Percentiles rank a stretch among this genome's conserved stretches.
Evolutionary conservation across 1,140 invertebrate species (phyloP).

Genomic region (Bombus confusus): DNA sequence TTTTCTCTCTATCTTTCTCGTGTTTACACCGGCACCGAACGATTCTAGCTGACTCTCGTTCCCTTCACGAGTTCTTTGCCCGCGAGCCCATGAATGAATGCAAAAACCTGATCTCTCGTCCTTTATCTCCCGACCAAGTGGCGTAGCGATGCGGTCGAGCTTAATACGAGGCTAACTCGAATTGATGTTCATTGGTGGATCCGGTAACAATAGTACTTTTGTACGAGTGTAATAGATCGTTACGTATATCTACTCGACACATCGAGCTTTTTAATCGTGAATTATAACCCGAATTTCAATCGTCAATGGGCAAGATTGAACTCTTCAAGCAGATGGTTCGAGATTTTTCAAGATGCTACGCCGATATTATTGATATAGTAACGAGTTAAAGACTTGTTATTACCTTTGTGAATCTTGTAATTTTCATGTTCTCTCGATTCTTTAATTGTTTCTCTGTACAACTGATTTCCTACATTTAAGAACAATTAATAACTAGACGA

Average conservation of each 20-base stretch:
- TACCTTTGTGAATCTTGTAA: too few relatives aligned
- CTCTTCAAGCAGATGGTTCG: neutral
- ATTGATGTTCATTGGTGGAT: slow-evolving; percentile 9
- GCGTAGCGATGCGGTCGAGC: slow-evolving; percentile 18
- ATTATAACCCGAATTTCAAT: neutral
- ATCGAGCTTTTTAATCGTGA: neutral
- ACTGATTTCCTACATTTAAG: too few relatives aligned
- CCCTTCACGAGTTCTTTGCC: neutral
- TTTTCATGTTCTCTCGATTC: too few relatives aligned
- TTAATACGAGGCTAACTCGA: slow-evolving; percentile 61
- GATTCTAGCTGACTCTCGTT: slow-evolving; percentile 34
- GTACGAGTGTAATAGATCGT: neutral
- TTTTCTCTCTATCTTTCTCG: slow-evolving; percentile 26
- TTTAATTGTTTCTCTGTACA: too few relatives aligned
- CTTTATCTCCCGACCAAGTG: slow-evolving; percentile 57
- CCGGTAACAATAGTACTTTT: neutral
- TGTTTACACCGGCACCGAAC: slow-evolving; percentile 3
- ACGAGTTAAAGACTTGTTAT: too few relatives aligned
- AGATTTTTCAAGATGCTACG: neutral
- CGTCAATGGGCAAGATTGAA: neutral
- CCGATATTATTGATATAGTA: too few relatives aligned
- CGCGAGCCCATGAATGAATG: slow-evolving; percentile 39
- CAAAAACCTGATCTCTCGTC: slow-evolving; percentile 58
- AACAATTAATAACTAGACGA: too few relatives aligned
- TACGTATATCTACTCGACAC: neutral